Base-by-base conservation (phyloP, 2,797 vertebrate species). In the Sebastes reedi region DNA sequence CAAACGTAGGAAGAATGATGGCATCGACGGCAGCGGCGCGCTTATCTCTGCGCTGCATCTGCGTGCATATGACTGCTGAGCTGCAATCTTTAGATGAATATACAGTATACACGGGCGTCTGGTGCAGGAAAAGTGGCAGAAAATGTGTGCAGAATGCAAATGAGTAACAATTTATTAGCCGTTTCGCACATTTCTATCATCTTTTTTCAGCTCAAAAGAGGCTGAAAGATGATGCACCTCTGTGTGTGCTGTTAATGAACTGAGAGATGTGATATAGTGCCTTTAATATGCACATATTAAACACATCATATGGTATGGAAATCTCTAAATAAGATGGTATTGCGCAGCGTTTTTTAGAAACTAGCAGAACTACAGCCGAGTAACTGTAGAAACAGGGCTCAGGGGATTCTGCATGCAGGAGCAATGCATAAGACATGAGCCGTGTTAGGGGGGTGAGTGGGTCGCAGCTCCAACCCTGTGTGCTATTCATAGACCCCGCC, bases 401-500 rank as follows among this genome's bases (percentile, higher is more conserved):
- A 25, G 82, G 72, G 77, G 82, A 79, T 84, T 88, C 79, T 68
- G 85, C 69, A 77, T 64, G 79, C 80, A 76, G 78, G 68, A 82
- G 81, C 72, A 78, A 89, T 84, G 89, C 84, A 91, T 90, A 83
- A 91, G 91, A 84, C 88, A 87, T 87, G 90, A 88, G 90, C 85
- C 75, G 54, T 89, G 88, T 87, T 69, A 36, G 88, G 80, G 87
- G 90, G 89, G 89, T 83, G 91, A 92, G 92, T 83, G 91, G 89
- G 91, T 85, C 79, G 75, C 87, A 77, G 86, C 82, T 88, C 80
- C 83, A 86, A 72, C 85, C 76, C 81, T 62, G 82, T 79, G 87
- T 79, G 87, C 93, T 94, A 94, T 93, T 94, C 94, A 92, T 93
- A 92, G 91, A 90, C 81, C 73, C 68, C 71, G 87, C 81, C 75